Percentiles rank a stretch among this genome's conserved stretches.
These are phyloP conservation scores for Coelogynopora nodosa DNA, from an alignment of 2,888 invertebrate genomes.

Conservation along the genomic window DNA sequence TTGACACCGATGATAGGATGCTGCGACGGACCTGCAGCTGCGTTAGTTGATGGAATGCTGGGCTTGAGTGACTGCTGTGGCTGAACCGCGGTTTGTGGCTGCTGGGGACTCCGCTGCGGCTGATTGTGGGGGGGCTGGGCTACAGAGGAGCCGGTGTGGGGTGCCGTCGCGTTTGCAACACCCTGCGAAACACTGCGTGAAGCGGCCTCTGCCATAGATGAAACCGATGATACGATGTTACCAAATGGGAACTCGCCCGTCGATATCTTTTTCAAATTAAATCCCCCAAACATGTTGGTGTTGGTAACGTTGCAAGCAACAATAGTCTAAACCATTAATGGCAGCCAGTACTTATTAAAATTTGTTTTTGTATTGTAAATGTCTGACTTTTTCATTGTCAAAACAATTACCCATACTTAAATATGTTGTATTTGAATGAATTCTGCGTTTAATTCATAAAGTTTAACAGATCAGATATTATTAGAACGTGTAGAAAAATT, in stretches of 20 bases:
- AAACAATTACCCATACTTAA: too few relatives aligned
- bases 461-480: too few relatives aligned
- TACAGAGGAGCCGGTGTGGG: background rate
- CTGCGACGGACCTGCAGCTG: background rate
- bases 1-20: background rate
- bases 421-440: too few relatives aligned
- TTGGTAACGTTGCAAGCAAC: too few relatives aligned
- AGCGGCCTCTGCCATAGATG: conserved; percentile 1
- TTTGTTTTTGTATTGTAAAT: too few relatives aligned
- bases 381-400: too few relatives aligned
- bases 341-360: too few relatives aligned
- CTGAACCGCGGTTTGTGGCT: background rate
- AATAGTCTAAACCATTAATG: too few relatives aligned
- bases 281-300: background rate
- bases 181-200: background rate
- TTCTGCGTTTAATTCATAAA: too few relatives aligned
- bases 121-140: background rate
- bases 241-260: conserved; percentile 12
- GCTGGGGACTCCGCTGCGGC: background rate
- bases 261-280: conserved; percentile 13
- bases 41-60: background rate
- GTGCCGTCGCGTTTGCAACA: background rate
- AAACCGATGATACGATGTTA: background rate
- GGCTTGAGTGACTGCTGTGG: background rate
- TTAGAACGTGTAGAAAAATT: background rate